A percentile compares a stretch with the other conserved stretches of the same genome.
Conservation (phyloP, 2,113 vertebrate genomes). For the Melanotaenia duboulayi region DNA sequence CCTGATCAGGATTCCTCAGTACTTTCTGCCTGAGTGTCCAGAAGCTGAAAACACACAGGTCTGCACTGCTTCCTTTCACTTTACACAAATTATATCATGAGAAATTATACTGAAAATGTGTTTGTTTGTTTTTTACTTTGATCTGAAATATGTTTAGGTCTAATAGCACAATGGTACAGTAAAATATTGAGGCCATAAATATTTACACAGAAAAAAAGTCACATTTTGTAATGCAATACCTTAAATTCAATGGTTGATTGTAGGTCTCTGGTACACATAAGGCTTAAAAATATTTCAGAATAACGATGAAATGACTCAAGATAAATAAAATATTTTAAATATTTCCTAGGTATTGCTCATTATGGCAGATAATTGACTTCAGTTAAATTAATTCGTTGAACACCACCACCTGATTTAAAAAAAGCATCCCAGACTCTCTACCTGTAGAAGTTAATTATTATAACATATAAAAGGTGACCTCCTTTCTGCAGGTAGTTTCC, state of each 20-base stretch:
- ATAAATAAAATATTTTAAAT: neutral
- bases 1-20: slow-evolving; percentile 89
- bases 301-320: neutral
- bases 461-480: neutral
- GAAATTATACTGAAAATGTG: too few species aligned
- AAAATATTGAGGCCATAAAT: neutral
- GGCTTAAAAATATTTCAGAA: neutral
- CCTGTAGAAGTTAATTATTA: too few species aligned
- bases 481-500: slow-evolving; percentile 78
- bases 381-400: too few species aligned
- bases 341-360: neutral
- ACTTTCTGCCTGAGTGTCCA: slow-evolving; percentile 84
- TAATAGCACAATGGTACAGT: neutral
- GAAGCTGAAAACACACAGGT: slow-evolving; percentile 74
- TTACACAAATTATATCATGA: neutral
- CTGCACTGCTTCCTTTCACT: neutral
- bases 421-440: too few species aligned
- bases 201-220: neutral
- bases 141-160: too few species aligned
- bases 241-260: neutral
- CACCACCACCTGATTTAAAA: too few species aligned
- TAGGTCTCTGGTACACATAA: neutral
- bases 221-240: neutral
- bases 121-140: too few species aligned
- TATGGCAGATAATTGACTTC: neutral